Percentiles rank a stretch among this genome's conserved stretches.
phyloP scores from a whole-genome alignment of 2,888 invertebrate species.

The Drosophila cognata region DNA sequence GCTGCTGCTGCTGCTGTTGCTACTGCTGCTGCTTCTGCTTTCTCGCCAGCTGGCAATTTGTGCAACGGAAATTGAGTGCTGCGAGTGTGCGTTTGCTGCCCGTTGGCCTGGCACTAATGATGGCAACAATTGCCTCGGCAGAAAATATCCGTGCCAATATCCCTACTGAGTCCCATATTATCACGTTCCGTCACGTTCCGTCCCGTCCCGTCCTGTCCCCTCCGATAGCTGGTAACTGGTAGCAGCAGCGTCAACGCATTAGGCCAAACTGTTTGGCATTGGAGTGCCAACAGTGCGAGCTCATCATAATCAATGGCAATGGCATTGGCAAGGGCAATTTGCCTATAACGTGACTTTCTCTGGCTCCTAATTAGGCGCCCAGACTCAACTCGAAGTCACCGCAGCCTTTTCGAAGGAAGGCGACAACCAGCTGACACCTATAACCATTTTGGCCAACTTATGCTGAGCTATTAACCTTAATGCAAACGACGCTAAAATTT shows the following conservation, averaged over 20 bases:
- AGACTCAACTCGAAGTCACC: background rate
- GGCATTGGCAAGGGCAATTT: constrained; percentile 2
- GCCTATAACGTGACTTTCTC: constrained; percentile 46
- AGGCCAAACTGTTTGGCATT: constrained; percentile 57
- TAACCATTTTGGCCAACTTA: constrained; percentile 34
- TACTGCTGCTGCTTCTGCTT: background rate
- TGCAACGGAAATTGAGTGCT: constrained; percentile 67
- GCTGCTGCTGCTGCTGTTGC: background rate
- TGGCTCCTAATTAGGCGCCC: constrained; percentile 45
- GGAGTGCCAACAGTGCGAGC: constrained; percentile 41
- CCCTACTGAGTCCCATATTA: background rate
- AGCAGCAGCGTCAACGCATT: constrained; percentile 37
- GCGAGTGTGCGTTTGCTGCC: constrained; percentile 16
- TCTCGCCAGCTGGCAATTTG: constrained; percentile 48
- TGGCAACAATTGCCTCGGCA: constrained; percentile 35
- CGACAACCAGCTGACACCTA: constrained; percentile 18
- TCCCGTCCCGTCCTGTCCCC: background rate
- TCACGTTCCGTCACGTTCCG: background rate
- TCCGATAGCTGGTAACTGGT: background rate
- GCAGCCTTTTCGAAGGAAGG: background rate
- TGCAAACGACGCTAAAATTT: constrained; percentile 26
- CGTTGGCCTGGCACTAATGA: constrained; percentile 41
- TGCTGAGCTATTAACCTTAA: constrained; percentile 41
- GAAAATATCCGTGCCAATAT: constrained; percentile 15
- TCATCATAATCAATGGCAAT: constrained; percentile 61